Evolutionary conservation across 2,888 invertebrate species (phyloP).

Genomic region (Girardia tigrina): DNA sequence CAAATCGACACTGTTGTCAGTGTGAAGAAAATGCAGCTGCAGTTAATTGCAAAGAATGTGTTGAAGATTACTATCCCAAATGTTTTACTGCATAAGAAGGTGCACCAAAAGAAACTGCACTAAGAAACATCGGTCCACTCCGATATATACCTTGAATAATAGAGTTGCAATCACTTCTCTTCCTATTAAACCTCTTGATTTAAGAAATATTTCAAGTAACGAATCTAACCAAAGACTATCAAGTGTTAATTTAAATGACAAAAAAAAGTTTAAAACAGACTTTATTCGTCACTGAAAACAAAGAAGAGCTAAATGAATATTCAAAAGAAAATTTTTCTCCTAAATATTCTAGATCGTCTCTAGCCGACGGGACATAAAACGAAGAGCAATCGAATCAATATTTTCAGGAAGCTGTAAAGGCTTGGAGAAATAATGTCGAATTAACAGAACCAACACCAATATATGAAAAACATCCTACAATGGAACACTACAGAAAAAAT

Average conservation of each 20-base stretch:
- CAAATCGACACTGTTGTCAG: background rate
- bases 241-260: background rate
- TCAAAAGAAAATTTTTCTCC: background rate
- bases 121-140: constrained; percentile 48
- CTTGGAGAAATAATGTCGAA: background rate
- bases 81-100: constrained; percentile 50
- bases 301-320: background rate
- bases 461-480: background rate
- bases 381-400: constrained; percentile 1
- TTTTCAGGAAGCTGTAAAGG: background rate
- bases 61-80: constrained; percentile 48
- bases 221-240: background rate
- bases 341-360: background rate
- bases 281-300: background rate
- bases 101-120: constrained; percentile 47
- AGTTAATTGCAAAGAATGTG: constrained; percentile 45
- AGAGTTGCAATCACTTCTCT: background rate
- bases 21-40: background rate
- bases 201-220: background rate
- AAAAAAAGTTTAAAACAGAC: background rate
- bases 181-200: background rate
- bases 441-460: background rate
- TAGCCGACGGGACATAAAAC: background rate
- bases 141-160: constrained; percentile 39
- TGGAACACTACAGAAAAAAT: background rate